These are phyloP conservation scores for Maccullochella peelii DNA, from an alignment of 2,113 vertebrate species.

Conservation along the genomic window DNA sequence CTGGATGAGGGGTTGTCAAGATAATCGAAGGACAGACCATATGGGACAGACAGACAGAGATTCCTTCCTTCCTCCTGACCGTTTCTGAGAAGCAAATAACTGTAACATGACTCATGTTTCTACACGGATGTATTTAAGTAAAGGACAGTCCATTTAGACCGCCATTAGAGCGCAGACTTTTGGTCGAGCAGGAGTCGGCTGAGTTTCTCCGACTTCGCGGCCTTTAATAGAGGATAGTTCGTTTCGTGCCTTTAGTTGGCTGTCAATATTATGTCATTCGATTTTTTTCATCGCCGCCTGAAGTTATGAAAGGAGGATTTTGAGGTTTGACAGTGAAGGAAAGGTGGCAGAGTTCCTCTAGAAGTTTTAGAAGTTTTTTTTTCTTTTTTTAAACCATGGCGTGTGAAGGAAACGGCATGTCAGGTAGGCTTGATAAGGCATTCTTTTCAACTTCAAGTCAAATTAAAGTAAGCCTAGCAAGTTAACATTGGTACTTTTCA, in stretches of 20 bases:
- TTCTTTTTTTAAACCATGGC: constrained; percentile 32
- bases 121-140: constrained; percentile 5
- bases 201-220: background rate
- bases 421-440: constrained; percentile 19
- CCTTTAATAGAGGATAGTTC: too few relatives aligned
- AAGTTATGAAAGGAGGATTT: background rate
- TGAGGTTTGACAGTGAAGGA: background rate
- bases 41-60: background rate
- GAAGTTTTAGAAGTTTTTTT: background rate
- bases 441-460: too few relatives aligned
- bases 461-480: too few relatives aligned
- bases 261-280: too few relatives aligned
- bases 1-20: too few relatives aligned
- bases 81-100: too few relatives aligned
- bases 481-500: too few relatives aligned
- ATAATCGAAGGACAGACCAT: too few relatives aligned
- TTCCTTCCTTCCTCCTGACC: too few relatives aligned
- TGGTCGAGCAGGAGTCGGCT: too few relatives aligned
- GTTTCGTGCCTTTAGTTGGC: background rate
- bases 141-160: background rate
- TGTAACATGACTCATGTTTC: constrained; percentile 10
- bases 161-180: background rate
- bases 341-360: background rate
- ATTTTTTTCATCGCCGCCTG: too few relatives aligned
- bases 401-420: constrained; percentile 47